Evolutionary conservation across 2,888 invertebrate genomes (phyloP), one percentile per base, ranked within the genome.

Genomic region (Xylota segnis): DNA sequence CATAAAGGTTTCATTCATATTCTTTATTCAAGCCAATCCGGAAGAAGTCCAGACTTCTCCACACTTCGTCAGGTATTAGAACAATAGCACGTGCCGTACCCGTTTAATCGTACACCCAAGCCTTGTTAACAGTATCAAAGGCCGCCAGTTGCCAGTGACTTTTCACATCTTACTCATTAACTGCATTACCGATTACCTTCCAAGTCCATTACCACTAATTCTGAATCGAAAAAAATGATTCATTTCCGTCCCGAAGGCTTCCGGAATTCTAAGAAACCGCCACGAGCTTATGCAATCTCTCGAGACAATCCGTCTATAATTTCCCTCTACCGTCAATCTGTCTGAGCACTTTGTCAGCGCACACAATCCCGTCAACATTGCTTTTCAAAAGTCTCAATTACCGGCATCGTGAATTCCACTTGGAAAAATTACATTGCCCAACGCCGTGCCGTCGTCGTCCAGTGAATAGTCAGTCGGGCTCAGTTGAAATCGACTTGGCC

Each of bases 311-410:
- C 34, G 72, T 66, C 59, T 58, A 32, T 58, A 23, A 65, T 71
- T 70, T 32, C 4, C 23, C 29, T 65, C 18, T 18, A 75, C 32
- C 29, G 9, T 45, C 52, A 63, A 71, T 71, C 50, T 72, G 47
- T 66, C 65, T 40, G 16, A 43, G 43, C 54, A 75, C 74, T 81
- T 68, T 74, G 81, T 74, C 65, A 74, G 72, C 16, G 23, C n/a
- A 14, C 5, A n/a, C 58, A 65, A 70, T 18, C 40, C 32, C 23
- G 34, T 5, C 5, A n/a, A 32, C 37, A 65, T 16, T 43, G 23
- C 59, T 56, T 75, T 68, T 68, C 16, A 32, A 75, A 81, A 68
- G 65, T 82, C 75, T 76, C 68, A 76, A 82, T 76, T 76, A 68
- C 75, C 29, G 37, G 18, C 10, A 14, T 72, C 65, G 66, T 66